A percentile compares a stretch with the other conserved stretches of the same genome.
Conservation (phyloP, 2,113 vertebrate genomes). For the Mus musculus region GRCm39 chr3:152611001-152611500, state of each 20-base stretch:
- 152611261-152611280: neutral
- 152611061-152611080: slow-evolving; percentile 68
- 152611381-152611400: neutral
- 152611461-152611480: no score
- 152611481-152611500: neutral
- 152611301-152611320: neutral
- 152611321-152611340: neutral
- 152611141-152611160: neutral
- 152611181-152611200: neutral
- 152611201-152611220: neutral
- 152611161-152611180: neutral
- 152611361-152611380: neutral
- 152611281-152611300: neutral
- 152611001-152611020: slow-evolving; percentile 82
- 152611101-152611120: slow-evolving; percentile 45
- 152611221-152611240: neutral
- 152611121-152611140: neutral
- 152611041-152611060: slow-evolving; percentile 77
- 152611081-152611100: slow-evolving; percentile 64
- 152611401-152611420: neutral
- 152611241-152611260: neutral
- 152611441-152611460: no score
- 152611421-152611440: neutral
- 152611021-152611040: slow-evolving; percentile 77
- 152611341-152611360: neutral